These are phyloP conservation scores for Dipodomys merriami DNA, from an alignment of 2,113 vertebrate species.

Conservation along the genomic window DNA sequence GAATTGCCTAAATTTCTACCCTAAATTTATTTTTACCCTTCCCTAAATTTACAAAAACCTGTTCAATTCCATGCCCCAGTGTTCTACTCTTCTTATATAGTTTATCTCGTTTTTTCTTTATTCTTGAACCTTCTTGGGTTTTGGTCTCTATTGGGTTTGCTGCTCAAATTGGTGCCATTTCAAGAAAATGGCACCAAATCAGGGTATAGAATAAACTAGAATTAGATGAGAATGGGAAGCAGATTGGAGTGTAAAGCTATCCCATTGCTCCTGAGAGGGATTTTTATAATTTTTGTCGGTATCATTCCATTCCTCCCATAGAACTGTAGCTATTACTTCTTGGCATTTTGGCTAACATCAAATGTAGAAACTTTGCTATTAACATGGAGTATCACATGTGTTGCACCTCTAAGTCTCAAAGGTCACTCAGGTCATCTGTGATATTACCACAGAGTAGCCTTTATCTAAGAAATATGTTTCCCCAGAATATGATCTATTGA, in stretches of 20 bases:
- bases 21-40: background rate
- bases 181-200: background rate
- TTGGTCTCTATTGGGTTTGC: background rate
- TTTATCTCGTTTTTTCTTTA: background rate
- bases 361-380: background rate
- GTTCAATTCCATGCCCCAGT: background rate
- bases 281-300: background rate
- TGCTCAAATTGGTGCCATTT: background rate
- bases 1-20: background rate
- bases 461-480: slow-evolving; percentile 46
- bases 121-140: background rate
- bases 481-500: slow-evolving; percentile 23
- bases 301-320: background rate
- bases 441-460: background rate
- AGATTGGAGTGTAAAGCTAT: background rate
- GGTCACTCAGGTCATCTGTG: background rate
- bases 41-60: slow-evolving; percentile 4
- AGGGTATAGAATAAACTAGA: background rate
- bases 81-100: background rate
- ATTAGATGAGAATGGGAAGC: background rate
- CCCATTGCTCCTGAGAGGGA: background rate
- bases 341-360: too few relatives aligned
- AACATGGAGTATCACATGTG: background rate
- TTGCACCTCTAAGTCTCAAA: slow-evolving; percentile 5
- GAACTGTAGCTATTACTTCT: background rate